phyloP scores from a whole-genome alignment of 1,140 invertebrate species.

The Calycopis cecrops region DNA sequence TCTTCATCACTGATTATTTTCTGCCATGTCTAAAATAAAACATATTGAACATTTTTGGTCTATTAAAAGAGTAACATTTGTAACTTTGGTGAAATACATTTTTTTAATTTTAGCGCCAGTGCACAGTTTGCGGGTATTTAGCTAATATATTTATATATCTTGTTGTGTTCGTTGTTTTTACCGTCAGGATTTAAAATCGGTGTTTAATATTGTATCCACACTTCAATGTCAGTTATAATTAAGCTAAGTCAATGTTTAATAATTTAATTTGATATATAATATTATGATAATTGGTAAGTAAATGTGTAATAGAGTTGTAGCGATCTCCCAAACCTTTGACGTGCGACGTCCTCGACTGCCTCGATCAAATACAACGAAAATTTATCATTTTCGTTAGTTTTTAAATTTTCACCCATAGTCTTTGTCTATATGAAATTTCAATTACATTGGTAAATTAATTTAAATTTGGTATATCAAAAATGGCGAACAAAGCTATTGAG shows the following conservation, averaged over 20 bases:
- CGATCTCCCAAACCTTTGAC: slow-evolving; percentile 70
- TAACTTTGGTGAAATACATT: background rate
- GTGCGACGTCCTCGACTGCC: slow-evolving; percentile 45
- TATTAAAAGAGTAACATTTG: no score
- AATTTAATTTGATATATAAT: slow-evolving; percentile 68
- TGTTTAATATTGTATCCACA: slow-evolving; percentile 40
- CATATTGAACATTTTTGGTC: no score
- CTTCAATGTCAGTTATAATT: slow-evolving; percentile 65
- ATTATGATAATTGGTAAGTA: slow-evolving; percentile 65
- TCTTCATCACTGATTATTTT: background rate
- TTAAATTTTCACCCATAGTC: background rate
- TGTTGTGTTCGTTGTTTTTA: slow-evolving; percentile 8
- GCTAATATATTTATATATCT: slow-evolving; percentile 11
- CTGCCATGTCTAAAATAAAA: background rate
- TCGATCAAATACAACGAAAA: slow-evolving; percentile 65
- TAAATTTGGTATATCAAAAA: no score
- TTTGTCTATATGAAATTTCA: no score
- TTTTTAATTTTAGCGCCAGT: background rate
- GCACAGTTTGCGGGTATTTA: slow-evolving; percentile 9
- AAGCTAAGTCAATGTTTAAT: slow-evolving; percentile 74
- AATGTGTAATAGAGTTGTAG: slow-evolving; percentile 69
- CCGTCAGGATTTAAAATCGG: slow-evolving; percentile 13
- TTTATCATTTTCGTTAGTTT: slow-evolving; percentile 22
- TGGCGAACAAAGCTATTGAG: no score
- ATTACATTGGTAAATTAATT: no score